Percentiles rank a stretch among this genome's conserved stretches.
Conservation (phyloP, 2,797 vertebrate genomes). For the Periophthalmus magnuspinnatus region DNA sequence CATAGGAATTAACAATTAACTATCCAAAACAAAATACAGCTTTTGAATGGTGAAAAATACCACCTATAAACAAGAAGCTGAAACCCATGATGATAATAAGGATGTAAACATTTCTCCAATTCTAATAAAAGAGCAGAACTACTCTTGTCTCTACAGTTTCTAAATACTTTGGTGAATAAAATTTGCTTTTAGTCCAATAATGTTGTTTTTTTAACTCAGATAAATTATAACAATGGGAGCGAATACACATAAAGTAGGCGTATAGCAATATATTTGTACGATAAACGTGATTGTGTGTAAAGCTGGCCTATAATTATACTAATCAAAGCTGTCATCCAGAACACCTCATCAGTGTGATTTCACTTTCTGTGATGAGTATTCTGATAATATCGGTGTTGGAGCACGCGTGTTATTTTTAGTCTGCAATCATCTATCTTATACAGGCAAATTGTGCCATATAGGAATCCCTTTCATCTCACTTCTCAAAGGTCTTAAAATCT, state of each 20-base stretch:
- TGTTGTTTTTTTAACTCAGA: too few species aligned
- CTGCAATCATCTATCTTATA: neutral
- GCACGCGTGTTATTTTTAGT: neutral
- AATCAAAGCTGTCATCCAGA: constrained; percentile 3
- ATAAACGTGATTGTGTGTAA: neutral
- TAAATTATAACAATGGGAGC: too few species aligned
- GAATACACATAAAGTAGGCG: neutral
- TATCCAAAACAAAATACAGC: too few species aligned
- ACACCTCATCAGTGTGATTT: neutral
- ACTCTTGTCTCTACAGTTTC: too few species aligned
- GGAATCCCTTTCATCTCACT: neutral
- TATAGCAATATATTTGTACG: neutral
- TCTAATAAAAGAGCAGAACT: too few species aligned
- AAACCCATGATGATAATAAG: too few species aligned
- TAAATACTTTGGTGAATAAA: too few species aligned
- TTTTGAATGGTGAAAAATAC: too few species aligned
- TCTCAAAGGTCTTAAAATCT: neutral
- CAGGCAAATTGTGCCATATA: neutral
- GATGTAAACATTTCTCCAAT: too few species aligned
- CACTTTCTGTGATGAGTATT: neutral
- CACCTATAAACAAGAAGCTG: too few species aligned
- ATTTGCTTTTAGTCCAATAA: too few species aligned
- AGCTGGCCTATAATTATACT: neutral
- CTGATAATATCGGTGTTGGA: neutral
- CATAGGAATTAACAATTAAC: too few species aligned